These are phyloP conservation scores for Eudasyphora cyanicolor DNA, from an alignment of 2,888 invertebrate genomes.

Conservation along the genomic window DNA sequence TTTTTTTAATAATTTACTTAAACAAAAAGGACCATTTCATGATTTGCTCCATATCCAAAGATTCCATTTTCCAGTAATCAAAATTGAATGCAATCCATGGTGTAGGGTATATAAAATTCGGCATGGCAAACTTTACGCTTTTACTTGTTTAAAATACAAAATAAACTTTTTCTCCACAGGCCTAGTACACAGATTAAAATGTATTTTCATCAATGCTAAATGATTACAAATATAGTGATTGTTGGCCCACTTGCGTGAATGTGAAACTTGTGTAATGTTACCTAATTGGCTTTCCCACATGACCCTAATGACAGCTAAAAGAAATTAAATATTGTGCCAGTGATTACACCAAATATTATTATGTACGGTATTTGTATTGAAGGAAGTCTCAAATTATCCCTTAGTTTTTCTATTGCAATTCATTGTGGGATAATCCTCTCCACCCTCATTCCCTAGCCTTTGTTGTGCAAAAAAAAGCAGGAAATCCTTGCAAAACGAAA, in stretches of 20 bases:
- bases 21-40: no score
- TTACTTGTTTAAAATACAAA: no score
- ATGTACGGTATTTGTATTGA: conserved; percentile 8
- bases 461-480: conserved; percentile 1
- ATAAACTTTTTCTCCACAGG: no score
- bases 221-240: no score
- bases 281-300: background rate
- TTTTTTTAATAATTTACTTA: no score
- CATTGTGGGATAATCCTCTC: background rate
- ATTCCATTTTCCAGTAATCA: no score
- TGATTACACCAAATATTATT: background rate
- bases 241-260: background rate
- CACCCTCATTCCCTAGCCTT: background rate
- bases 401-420: conserved; percentile 4
- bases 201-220: no score
- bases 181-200: no score
- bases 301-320: conserved; percentile 17
- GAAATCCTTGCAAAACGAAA: conserved; percentile 6
- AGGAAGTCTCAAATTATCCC: conserved; percentile 38
- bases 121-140: no score
- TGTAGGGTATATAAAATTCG: no score
- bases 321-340: background rate
- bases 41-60: no score
- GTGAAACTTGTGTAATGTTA: background rate
- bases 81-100: no score